These are phyloP conservation scores for Synergus gifuensis DNA, from an alignment of 2,888 invertebrate genomes.

Conservation along the genomic window DNA sequence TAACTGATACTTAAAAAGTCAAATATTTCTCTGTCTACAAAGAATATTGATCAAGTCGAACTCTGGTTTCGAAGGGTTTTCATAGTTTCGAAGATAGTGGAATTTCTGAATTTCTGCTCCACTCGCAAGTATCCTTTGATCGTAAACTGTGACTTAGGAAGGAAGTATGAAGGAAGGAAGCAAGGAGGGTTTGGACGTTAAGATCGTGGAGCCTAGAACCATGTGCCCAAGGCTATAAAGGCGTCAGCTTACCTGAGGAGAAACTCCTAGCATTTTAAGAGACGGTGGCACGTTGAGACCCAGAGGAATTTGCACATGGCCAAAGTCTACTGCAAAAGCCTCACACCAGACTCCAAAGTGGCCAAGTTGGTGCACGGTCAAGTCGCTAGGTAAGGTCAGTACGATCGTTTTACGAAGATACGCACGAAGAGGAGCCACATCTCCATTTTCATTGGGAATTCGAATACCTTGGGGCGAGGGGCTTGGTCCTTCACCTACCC, in stretches of 20 bases:
- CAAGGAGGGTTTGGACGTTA: conserved; percentile 10
- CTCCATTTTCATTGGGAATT: conserved; percentile 95
- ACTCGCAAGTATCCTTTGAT: conserved; percentile 33
- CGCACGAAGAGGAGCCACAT: conserved; percentile 86
- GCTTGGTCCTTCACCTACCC: conserved; percentile 91
- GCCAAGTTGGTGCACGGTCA: conserved; percentile 95
- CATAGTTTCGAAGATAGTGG: background rate
- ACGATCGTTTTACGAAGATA: conserved; percentile 94
- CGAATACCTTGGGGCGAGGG: conserved; percentile 91
- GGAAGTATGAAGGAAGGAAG: conserved; percentile 9
- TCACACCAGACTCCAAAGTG: conserved; percentile 97
- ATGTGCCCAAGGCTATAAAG: conserved; percentile 18
- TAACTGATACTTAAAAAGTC: too few relatives aligned
- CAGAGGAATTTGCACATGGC: conserved; percentile 88
- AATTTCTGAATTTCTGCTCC: conserved; percentile 17
- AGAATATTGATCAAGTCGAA: too few relatives aligned
- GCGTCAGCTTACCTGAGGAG: conserved; percentile 89
- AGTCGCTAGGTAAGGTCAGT: conserved; percentile 91
- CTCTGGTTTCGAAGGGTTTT: too few relatives aligned
- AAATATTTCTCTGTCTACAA: background rate
- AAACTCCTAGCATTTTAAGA: conserved; percentile 94
- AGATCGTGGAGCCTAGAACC: conserved; percentile 1
- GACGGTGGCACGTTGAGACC: conserved; percentile 92
- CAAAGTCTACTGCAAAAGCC: conserved; percentile 95
- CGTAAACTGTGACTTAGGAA: conserved; percentile 6